Conservation (phyloP, 2,888 invertebrate species). For the Falcaria lacertinaria region DNA sequence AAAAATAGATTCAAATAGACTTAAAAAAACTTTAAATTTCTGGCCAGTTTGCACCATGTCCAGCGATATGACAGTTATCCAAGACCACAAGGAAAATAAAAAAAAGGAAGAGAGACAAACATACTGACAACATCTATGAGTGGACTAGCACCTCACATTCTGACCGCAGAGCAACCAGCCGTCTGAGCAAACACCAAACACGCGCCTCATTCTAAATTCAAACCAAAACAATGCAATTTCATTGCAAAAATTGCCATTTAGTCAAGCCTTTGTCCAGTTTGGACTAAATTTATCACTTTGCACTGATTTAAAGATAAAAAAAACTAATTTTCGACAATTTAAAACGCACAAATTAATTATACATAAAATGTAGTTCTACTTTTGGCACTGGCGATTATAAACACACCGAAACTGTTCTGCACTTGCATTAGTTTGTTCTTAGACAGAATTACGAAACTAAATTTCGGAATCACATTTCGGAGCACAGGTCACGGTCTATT, state of each 20-base stretch:
- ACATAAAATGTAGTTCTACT: conserved; percentile 4
- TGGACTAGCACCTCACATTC: conserved; percentile 70
- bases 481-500: conserved; percentile 37
- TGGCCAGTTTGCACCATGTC: background rate
- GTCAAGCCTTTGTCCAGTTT: conserved; percentile 3
- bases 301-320: background rate
- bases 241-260: conserved; percentile 45
- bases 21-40: no score
- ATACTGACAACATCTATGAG: conserved; percentile 76
- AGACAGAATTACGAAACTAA: conserved; percentile 34
- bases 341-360: no score
- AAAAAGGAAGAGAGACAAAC: conserved; percentile 44
- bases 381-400: no score
- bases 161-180: conserved; percentile 75
- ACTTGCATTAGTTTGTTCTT: background rate
- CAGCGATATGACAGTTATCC: background rate
- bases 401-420: background rate
- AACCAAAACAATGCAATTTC: conserved; percentile 35
- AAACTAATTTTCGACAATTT: no score
- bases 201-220: conserved; percentile 64
- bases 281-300: background rate
- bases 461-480: conserved; percentile 28
- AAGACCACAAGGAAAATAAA: conserved; percentile 17
- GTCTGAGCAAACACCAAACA: conserved; percentile 77
- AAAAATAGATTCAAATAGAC: no score